Conservation (phyloP, 2,797 vertebrate genomes). For the Hirundo rustica region DNA sequence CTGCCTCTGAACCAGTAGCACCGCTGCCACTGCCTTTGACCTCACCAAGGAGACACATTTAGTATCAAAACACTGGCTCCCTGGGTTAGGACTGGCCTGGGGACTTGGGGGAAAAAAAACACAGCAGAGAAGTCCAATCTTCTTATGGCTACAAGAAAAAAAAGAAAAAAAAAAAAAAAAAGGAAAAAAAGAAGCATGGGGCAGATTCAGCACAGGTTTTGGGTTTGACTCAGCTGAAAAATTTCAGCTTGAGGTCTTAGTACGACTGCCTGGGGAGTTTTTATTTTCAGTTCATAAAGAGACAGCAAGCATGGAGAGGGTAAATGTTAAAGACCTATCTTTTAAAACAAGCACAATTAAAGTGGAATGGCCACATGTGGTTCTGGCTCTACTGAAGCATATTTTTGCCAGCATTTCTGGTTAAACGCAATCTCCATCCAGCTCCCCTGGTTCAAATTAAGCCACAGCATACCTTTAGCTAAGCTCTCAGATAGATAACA, state of each 20-base stretch:
- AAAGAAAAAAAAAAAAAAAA: too few relatives aligned
- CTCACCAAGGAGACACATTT: constrained; percentile 47
- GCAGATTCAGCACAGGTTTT: constrained; percentile 32
- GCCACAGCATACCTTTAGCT: constrained; percentile 45
- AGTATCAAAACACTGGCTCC: constrained; percentile 57
- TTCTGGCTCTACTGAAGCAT: constrained; percentile 47
- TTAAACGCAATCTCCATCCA: constrained; percentile 44
- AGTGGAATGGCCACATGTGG: constrained; percentile 64
- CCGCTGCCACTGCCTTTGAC: constrained; percentile 50
- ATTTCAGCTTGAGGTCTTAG: constrained; percentile 43
- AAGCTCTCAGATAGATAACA: constrained; percentile 3
- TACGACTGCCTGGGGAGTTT: constrained; percentile 54
- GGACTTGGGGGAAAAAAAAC: not conserved
- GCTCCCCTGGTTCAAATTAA: constrained; percentile 62
- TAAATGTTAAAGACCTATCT: constrained; percentile 64
- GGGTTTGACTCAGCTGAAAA: constrained; percentile 51
- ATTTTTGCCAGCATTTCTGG: constrained; percentile 66
- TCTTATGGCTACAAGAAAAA: not conserved
- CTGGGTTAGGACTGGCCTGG: constrained; percentile 19
- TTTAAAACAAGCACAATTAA: constrained; percentile 68
- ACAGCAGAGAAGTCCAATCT: not conserved
- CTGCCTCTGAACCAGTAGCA: constrained; percentile 47
- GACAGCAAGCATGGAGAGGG: constrained; percentile 50
- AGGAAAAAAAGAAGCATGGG: not conserved
- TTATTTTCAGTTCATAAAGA: constrained; percentile 60